These are phyloP conservation scores for Sarcophaga subvicina DNA, from an alignment of 2,888 invertebrate genomes.

Conservation along the genomic window DNA sequence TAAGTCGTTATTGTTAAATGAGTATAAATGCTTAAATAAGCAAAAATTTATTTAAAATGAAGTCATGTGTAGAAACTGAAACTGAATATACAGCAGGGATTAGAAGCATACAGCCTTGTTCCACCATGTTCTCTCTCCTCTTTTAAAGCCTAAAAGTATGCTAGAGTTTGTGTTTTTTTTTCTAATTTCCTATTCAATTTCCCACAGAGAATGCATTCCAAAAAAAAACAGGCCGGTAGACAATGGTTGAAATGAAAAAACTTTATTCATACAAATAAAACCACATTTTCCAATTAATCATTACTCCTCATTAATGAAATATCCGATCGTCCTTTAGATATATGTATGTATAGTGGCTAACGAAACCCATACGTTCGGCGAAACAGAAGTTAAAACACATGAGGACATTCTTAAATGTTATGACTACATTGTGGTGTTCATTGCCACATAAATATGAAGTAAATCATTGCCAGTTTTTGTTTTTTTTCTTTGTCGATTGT, in stretches of 20 bases:
- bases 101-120: neutral
- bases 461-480: conserved; percentile 20
- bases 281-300: conserved; percentile 67
- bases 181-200: neutral
- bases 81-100: neutral
- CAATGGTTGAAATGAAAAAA: neutral
- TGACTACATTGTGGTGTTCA: conserved; percentile 5
- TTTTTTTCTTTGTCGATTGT: conserved; percentile 34
- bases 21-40: conserved; percentile 66
- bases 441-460: conserved; percentile 9
- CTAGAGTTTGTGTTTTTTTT: neutral
- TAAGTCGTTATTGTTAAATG: conserved; percentile 65
- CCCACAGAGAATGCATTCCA: neutral
- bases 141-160: neutral
- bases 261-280: conserved; percentile 28
- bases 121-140: neutral
- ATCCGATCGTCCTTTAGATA: neutral
- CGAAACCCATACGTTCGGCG: neutral
- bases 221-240: neutral
- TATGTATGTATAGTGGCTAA: too few species aligned
- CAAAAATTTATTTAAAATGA: conserved; percentile 60
- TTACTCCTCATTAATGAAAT: conserved; percentile 64
- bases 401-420: conserved; percentile 29
- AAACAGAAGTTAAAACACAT: neutral
- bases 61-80: conserved; percentile 12